A percentile compares a stretch with the other conserved stretches of the same genome.
Conservation (phyloP, 2,888 invertebrate species). For the Nymphalis c-album region DNA sequence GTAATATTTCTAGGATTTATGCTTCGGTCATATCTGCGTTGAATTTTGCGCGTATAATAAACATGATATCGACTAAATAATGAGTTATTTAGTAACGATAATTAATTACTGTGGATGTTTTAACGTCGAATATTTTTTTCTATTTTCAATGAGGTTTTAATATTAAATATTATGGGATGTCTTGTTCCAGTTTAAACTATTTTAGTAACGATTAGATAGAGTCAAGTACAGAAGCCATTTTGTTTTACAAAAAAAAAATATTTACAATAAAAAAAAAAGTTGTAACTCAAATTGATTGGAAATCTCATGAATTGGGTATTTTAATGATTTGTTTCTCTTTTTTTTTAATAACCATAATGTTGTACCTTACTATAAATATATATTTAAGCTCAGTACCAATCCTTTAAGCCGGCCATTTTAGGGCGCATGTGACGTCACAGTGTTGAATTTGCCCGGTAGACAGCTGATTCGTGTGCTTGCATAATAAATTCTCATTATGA, state of each 20-base stretch:
- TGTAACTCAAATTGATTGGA: not conserved
- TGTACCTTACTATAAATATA: no score
- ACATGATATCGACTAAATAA: no score
- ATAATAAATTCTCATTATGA: not conserved
- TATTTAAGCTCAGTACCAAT: no score
- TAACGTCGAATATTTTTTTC: not conserved
- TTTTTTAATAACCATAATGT: no score
- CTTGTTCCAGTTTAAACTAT: slow-evolving; percentile 20
- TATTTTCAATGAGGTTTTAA: slow-evolving; percentile 28
- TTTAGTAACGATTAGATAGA: slow-evolving; percentile 22
- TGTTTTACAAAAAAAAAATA: not conserved
- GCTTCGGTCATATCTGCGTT: not conserved
- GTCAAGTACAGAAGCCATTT: slow-evolving; percentile 23
- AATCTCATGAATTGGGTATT: not conserved
- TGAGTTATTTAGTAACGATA: no score
- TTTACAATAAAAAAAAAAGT: not conserved
- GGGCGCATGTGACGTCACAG: no score
- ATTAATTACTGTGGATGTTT: no score
- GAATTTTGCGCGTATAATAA: not conserved
- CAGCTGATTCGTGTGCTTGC: not conserved
- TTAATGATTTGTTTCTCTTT: no score
- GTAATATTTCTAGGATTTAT: not conserved
- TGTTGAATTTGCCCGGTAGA: no score
- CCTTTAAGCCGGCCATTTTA: no score
- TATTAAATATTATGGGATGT: slow-evolving; percentile 13